These are phyloP conservation scores for Lycorma delicatula DNA, from an alignment of 1,140 invertebrate genomes.

Conservation along the genomic window DNA sequence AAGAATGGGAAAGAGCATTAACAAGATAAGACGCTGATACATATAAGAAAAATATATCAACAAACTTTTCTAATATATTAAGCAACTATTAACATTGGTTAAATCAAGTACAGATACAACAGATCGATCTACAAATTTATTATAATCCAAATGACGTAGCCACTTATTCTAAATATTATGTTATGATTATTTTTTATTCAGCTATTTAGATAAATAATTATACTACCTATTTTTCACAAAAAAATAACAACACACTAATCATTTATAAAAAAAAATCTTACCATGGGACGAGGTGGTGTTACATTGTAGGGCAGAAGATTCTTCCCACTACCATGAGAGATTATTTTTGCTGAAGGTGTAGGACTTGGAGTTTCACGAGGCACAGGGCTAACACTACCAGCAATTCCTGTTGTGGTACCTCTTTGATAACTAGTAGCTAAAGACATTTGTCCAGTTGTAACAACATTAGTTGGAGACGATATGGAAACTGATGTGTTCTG, in stretches of 20 bases:
- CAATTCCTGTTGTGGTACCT: conserved; percentile 22
- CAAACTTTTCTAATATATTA: conserved; percentile 2
- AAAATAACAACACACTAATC: no score
- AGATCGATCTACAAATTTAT: no score
- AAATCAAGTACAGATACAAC: no score
- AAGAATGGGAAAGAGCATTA: no score
- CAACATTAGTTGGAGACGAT: conserved; percentile 8
- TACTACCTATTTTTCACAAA: no score
- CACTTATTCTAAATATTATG: no score
- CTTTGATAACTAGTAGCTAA: conserved; percentile 27
- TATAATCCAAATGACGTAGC: no score
- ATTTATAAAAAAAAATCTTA: conserved; percentile 31
- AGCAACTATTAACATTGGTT: not conserved
- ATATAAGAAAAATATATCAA: no score
- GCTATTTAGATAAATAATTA: no score
- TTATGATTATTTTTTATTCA: no score
- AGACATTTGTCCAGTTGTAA: conserved; percentile 19
- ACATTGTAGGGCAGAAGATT: conserved; percentile 79
- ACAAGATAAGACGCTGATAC: no score
- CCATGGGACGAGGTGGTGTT: conserved; percentile 66
- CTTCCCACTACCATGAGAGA: conserved; percentile 46
- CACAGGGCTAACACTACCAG: conserved; percentile 38
- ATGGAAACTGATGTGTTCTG: conserved; percentile 11
- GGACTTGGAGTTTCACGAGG: conserved; percentile 35
- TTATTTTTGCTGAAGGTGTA: conserved; percentile 28